phyloP scores from a whole-genome alignment of 2,113 vertebrate genomes.

The Nyctereutes procyonoides region DNA sequence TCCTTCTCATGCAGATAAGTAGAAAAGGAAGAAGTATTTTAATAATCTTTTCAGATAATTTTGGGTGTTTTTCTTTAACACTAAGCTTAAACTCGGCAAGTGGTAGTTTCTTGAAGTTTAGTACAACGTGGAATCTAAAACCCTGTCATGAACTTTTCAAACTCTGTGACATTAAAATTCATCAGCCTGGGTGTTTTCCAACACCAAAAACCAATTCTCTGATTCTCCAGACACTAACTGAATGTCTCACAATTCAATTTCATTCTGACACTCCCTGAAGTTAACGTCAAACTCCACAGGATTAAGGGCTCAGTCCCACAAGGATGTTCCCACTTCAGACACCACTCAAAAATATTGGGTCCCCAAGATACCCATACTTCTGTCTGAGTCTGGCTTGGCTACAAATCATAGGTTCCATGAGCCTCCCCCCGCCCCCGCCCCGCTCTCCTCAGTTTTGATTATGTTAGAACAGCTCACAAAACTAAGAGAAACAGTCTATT shows the following conservation, averaged over 20 bases:
- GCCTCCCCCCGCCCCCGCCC: background rate
- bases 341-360: background rate
- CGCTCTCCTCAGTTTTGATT: background rate
- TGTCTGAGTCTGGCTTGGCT: background rate
- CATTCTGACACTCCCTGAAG: background rate
- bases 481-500: background rate
- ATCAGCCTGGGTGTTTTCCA: background rate
- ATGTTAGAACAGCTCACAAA: background rate
- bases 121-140: background rate
- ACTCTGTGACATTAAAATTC: background rate
- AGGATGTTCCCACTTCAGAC: background rate
- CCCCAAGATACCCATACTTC: background rate
- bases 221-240: background rate
- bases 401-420: background rate
- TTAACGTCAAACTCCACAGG: background rate
- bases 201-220: background rate
- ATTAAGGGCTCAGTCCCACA: background rate
- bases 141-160: background rate
- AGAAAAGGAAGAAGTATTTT: background rate
- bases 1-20: background rate
- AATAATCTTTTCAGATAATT: background rate
- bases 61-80: background rate
- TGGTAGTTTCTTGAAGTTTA: conserved; percentile 13
- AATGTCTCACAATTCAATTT: background rate
- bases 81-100: background rate